Percentiles rank a stretch among this genome's conserved stretches.
These are phyloP conservation scores for Spatulosminthurus flaviceps DNA, from an alignment of 2,888 invertebrate species.

Conservation along the genomic window DNA sequence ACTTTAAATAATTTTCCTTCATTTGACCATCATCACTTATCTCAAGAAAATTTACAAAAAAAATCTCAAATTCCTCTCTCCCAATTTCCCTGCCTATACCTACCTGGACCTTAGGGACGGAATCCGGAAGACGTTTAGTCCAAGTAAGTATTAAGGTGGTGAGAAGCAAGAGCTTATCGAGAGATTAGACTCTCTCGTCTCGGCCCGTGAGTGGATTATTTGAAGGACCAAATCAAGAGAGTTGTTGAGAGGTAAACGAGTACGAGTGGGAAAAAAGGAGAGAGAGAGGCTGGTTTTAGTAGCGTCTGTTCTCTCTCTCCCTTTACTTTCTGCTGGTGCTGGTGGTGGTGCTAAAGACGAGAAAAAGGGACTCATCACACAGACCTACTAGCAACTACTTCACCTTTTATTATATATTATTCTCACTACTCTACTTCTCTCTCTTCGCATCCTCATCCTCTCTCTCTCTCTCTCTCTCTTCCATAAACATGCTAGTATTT, in stretches of 20 bases:
- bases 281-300: conserved; percentile 34
- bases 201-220: conserved; percentile 61
- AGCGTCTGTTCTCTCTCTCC: conserved; percentile 30
- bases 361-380: conserved; percentile 47
- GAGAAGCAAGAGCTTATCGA: conserved; percentile 48
- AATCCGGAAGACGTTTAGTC: not conserved
- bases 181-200: conserved; percentile 50
- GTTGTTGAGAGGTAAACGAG: conserved; percentile 55
- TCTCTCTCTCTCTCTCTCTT: not conserved
- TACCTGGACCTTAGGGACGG: not conserved
- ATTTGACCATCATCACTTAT: no score
- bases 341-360: no score
- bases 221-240: conserved; percentile 63
- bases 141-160: conserved; percentile 33
- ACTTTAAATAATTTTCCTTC: no score
- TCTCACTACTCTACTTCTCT: not conserved
- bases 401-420: conserved; percentile 36
- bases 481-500: conserved; percentile 42
- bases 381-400: conserved; percentile 34
- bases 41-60: no score
- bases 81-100: no score
- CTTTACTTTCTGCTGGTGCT: conserved; percentile 27
- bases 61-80: no score
- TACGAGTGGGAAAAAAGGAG: conserved; percentile 38
- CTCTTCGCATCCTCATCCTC: no score